Evolutionary conservation across 1,140 invertebrate genomes (phyloP).

Genomic region (Drosophila cardini): DNA sequence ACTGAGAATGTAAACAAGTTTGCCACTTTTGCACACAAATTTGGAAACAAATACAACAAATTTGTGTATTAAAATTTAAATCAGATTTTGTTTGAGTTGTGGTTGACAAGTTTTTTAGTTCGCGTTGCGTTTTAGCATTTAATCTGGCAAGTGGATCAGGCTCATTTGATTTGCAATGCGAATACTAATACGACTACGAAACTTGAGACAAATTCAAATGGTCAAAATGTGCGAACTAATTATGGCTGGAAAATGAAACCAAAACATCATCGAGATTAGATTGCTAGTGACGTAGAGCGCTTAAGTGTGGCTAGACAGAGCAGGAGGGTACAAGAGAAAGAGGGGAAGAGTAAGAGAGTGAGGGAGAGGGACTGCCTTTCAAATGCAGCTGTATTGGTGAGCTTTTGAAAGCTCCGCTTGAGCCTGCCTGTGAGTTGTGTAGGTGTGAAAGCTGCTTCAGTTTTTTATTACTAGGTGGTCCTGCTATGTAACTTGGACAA

Average conservation of each 20-base stretch:
- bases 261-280: conserved; percentile 60
- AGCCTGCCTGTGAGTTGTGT: conserved; percentile 7
- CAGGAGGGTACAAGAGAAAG: not conserved
- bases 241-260: conserved; percentile 34
- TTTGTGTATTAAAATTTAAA: conserved; percentile 26
- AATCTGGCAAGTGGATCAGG: conserved; percentile 30
- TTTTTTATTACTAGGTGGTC: conserved; percentile 45
- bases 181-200: conserved; percentile 28
- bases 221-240: conserved; percentile 60
- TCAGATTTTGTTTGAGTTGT: conserved; percentile 20
- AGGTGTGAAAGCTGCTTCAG: conserved; percentile 33
- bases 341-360: not conserved
- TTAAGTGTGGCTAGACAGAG: conserved; percentile 1
- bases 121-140: conserved; percentile 26
- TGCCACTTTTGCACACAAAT: not conserved
- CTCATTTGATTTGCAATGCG: conserved; percentile 40
- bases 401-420: conserved; percentile 34
- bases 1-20: conserved; percentile 3
- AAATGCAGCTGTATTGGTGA: conserved; percentile 18
- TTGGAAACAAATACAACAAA: conserved; percentile 13
- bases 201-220: conserved; percentile 9
- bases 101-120: conserved; percentile 16
- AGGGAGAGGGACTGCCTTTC: not conserved
- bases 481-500: conserved; percentile 14
- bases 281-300: conserved; percentile 55